Evolutionary conservation across 2,797 vertebrate genomes (phyloP), one percentile per base, ranked within the genome.

Genomic region (Coilia nasus): DNA sequence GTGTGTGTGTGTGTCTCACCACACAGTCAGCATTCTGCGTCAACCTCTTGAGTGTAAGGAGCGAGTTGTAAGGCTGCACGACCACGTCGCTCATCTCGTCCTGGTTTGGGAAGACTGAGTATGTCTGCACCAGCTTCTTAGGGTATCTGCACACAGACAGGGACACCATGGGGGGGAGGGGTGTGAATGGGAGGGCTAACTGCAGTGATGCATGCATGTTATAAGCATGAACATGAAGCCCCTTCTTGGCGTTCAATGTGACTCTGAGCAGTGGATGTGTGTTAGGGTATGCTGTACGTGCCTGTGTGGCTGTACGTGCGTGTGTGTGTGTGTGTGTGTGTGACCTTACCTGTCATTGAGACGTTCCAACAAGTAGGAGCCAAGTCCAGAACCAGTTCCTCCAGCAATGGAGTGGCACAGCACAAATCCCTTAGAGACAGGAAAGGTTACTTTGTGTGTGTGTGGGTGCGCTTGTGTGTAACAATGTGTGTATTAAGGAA

Each of bases 71-170:
- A 0, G 98, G 98, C 92, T 99, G 98, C 31, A 99, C 98, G 0
- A 99, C 98, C 78, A 99, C 97, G 0, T 99, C 98, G 0, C 98
- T 99, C 98, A 99, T 99, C 94, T 99, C 98, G 1, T 99, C 97
- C 93, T 99, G 98, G 94, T 98, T 98, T 11, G 98, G 98, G 92
- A 99, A 99, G 84, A 99, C 98, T 0, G 98, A 99, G 88, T 98
- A 98, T 0, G 97, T 99, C 95, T 99, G 97, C 87, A 99, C 97
- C 93, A 99, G 91, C 91, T 99, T 99, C 94, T 99, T 99, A 35
- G 98, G 98, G 90, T 99, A 99, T 92, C 98, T 99, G 86, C 44
- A 81, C 9, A 17, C 46, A 41, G 19, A 23, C 5, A 54, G n/a
- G 46, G 46, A 4, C 46, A 50, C 46, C 21, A n/a, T n/a, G 17